Percentiles rank a stretch among this genome's conserved stretches.
These are phyloP conservation scores for Piprites chloris DNA, from an alignment of 2,113 vertebrate genomes.

Conservation along the genomic window DNA sequence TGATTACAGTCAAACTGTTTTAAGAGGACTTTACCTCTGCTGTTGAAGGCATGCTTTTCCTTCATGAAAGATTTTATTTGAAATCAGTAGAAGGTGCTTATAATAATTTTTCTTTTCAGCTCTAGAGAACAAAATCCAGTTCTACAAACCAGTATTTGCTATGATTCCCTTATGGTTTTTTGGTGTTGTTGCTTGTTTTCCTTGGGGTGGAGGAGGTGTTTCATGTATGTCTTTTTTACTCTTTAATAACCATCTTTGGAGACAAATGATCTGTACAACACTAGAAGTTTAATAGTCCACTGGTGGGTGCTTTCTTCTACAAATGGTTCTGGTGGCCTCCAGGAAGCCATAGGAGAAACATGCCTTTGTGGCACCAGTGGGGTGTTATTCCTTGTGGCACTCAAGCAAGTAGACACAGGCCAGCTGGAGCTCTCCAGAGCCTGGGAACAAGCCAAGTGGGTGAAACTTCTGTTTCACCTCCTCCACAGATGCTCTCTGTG, in stretches of 20 bases:
- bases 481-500: not conserved
- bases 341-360: not conserved
- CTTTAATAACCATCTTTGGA: not conserved
- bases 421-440: not conserved
- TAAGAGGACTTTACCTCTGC: not conserved
- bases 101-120: not conserved
- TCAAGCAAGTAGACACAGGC: not conserved
- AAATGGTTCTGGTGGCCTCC: not conserved
- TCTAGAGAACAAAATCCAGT: not conserved
- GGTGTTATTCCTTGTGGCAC: not conserved
- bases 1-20: not conserved
- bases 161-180: not conserved
- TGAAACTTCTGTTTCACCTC: not conserved
- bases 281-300: not conserved
- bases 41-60: not conserved
- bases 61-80: not conserved
- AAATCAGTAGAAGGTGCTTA: not conserved
- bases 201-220: rapidly evolving
- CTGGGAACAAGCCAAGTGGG: not conserved
- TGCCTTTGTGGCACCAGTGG: not conserved
- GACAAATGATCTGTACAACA: not conserved
- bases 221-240: rapidly evolving
- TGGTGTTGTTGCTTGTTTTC: not conserved
- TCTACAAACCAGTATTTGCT: not conserved
- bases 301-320: not conserved